Percentiles rank a stretch among this genome's conserved stretches.
phyloP scores from a whole-genome alignment of 2,113 vertebrate genomes.

The Oreocharis arfaki region DNA sequence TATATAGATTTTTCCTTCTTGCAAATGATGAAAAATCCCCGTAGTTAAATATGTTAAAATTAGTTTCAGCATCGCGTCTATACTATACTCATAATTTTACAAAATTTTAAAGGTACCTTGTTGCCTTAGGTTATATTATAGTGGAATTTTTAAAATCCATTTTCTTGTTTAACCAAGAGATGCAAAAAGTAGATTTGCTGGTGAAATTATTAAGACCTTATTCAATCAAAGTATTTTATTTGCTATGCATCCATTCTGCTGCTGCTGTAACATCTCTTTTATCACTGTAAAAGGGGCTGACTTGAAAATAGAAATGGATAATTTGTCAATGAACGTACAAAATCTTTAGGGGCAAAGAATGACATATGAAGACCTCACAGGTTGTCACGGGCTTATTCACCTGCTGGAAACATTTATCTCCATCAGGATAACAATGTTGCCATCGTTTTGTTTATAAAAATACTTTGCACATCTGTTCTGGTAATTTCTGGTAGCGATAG shows the following conservation, averaged over 20 bases:
- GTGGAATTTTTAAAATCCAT: neutral
- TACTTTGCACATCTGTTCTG: neutral
- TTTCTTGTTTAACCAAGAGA: neutral
- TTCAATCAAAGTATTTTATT: neutral
- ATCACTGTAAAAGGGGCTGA: neutral
- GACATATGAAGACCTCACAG: neutral
- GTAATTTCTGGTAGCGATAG: neutral
- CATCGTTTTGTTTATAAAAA: neutral
- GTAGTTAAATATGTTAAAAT: neutral
- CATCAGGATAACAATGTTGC: neutral
- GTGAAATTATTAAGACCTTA: neutral
- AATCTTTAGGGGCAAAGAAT: neutral
- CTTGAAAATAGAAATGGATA: neutral
- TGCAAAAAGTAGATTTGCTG: neutral
- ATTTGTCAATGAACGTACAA: neutral
- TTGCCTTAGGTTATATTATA: neutral
- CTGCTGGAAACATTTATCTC: neutral
- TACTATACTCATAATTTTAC: neutral
- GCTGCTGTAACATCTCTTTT: neutral
- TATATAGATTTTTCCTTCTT: neutral
- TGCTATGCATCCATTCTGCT: neutral
- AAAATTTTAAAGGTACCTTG: neutral
- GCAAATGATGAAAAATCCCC: neutral
- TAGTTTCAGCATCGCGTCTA: neutral
- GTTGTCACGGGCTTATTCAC: neutral